Evolutionary conservation across 1,140 invertebrate species (phyloP).

Genomic region (Bombus turneri): DNA sequence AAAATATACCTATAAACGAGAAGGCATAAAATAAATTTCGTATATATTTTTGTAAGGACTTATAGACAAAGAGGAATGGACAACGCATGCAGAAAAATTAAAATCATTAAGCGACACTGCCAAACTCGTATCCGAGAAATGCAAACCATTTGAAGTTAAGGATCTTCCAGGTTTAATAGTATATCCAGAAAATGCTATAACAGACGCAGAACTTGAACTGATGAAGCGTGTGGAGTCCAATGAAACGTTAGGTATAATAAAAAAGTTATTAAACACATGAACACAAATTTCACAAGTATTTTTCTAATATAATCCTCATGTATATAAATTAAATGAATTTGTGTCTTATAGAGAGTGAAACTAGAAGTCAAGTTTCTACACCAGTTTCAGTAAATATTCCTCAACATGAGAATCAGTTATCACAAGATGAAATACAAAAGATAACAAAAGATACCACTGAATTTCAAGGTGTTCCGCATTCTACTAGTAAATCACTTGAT

Average conservation of each 20-base stretch:
- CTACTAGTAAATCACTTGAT: constrained; percentile 17
- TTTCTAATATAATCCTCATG: background rate
- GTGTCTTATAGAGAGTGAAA: background rate
- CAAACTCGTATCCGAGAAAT: constrained; percentile 66
- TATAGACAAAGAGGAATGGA: constrained; percentile 75
- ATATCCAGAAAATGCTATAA: constrained; percentile 68
- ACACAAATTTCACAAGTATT: background rate
- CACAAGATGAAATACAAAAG: background rate
- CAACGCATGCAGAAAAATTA: constrained; percentile 77
- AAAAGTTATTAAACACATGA: background rate
- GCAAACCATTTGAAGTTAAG: constrained; percentile 70
- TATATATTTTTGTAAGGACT: background rate
- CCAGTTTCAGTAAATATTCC: background rate
- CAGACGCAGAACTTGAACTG: background rate
- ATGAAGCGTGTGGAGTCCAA: background rate
- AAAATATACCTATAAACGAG: background rate
- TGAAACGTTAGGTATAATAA: constrained; percentile 25
- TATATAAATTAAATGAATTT: background rate
- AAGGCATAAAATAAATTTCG: background rate
- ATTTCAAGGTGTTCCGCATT: constrained; percentile 27
- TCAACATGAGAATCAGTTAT: background rate
- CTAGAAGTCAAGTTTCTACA: constrained; percentile 36
- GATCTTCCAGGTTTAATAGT: constrained; percentile 70
- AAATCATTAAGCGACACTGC: constrained; percentile 76
- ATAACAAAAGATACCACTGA: background rate